These are phyloP conservation scores for Etheostoma spectabile DNA, from an alignment of 2,113 vertebrate genomes.

Conservation along the genomic window DNA sequence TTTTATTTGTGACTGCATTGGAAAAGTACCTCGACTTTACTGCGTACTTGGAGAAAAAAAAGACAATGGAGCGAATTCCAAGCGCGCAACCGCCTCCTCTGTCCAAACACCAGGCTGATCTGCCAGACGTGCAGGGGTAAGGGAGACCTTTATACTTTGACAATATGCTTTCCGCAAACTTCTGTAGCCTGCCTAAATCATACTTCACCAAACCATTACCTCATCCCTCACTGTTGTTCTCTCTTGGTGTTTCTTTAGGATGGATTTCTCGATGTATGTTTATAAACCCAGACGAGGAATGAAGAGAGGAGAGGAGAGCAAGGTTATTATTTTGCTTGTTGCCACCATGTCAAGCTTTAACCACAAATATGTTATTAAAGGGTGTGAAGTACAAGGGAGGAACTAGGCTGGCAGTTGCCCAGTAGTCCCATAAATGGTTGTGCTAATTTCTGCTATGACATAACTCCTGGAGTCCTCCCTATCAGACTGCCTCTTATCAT, in stretches of 20 bases:
- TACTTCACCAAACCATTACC: background rate
- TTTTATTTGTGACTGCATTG: conserved; percentile 34
- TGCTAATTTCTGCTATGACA: conserved; percentile 74
- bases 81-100: conserved; percentile 90
- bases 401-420: conserved; percentile 24
- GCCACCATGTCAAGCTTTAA: background rate
- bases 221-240: background rate
- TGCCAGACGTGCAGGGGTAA: conserved; percentile 90
- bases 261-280: conserved; percentile 96
- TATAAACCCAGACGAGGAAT: conserved; percentile 92
- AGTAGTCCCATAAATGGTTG: conserved; percentile 63
- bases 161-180: background rate
- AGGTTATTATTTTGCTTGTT: conserved; percentile 77
- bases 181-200: background rate
- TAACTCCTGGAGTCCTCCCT: conserved; percentile 66
- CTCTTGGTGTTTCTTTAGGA: conserved; percentile 79
- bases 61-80: conserved; percentile 91
- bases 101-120: conserved; percentile 87
- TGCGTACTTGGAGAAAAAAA: conserved; percentile 48
- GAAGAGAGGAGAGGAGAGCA: conserved; percentile 93
- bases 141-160: conserved; percentile 49
- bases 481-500: conserved; percentile 33
- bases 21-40: conserved; percentile 35
- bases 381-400: conserved; percentile 4
- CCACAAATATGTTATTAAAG: background rate